Evolutionary conservation across 2,888 invertebrate genomes (phyloP).

Genomic region (Drosophila pegasa): DNA sequence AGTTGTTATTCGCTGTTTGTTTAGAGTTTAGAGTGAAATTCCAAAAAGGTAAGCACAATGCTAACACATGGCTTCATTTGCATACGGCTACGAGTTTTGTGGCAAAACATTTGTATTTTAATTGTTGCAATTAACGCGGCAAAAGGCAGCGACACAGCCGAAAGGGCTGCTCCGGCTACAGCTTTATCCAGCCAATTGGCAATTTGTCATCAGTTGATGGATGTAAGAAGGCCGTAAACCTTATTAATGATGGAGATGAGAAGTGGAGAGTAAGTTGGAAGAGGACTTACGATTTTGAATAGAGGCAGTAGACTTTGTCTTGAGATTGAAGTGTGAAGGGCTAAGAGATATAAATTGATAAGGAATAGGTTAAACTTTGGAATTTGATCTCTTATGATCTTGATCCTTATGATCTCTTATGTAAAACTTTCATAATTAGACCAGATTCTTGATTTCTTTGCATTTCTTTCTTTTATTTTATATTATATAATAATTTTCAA

Average conservation of each 20-base stretch:
- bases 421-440: no score
- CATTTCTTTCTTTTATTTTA: no score
- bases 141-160: constrained; percentile 3
- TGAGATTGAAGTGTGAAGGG: no score
- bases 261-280: not conserved
- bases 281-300: not conserved
- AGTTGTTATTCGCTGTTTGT: constrained; percentile 62
- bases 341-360: no score
- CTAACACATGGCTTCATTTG: constrained; percentile 70
- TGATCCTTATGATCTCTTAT: no score
- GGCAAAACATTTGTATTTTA: constrained; percentile 74
- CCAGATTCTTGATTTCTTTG: no score
- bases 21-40: constrained; percentile 56
- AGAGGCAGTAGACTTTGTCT: not conserved
- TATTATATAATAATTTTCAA: no score
- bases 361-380: no score
- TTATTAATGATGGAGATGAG: constrained; percentile 5
- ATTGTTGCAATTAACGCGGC: constrained; percentile 72
- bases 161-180: constrained; percentile 18
- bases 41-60: constrained; percentile 51
- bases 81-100: constrained; percentile 64
- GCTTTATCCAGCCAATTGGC: constrained; percentile 33
- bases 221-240: constrained; percentile 14
- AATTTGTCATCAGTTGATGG: constrained; percentile 49
- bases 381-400: no score